Base-by-base conservation (phyloP, 2,888 invertebrate species). In the Athripsodes cinereus region DNA sequence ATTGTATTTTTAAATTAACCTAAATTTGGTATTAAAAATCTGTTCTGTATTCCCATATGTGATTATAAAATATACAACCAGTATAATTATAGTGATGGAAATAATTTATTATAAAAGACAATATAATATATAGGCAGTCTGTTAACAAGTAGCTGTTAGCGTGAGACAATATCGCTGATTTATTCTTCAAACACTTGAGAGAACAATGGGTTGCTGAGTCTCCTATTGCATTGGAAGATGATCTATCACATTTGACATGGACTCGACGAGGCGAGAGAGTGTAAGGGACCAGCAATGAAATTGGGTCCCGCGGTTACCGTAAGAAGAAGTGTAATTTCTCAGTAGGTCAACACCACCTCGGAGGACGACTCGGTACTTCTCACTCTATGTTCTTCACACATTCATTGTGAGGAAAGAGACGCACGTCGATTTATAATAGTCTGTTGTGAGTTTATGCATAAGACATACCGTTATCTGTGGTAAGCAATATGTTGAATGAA, bases 311-410 rank as follows among this genome's bases (percentile, higher is more conserved):
- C 71, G 60, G 68, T 76, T 75, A 75, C 73, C 72, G 72, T 74
- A 75, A 80, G 79, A 80, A 80, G 80, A 79, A 81, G 79, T 78
- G 73, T 77, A 74, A 72, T 70, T 72, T 66, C 70, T 72, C 75
- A 78, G 77, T 79, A 76, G 79, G 79, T 79, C 79, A 79, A 73
- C 78, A 78, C 77, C 77, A 76, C 77, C 76, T 76, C 75, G 70
- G 72, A 70, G 74, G 72, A 72, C 73, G 69, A 71, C 71, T 71
- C 70, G 71, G 69, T 71, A 73, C 71, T 72, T 70, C 69, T 31
- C 67, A 59, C 61, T 74, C 71, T 65, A 52, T 5, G 74, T 70
- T 62, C 54, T 22, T 22, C 66, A 22, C 49, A 13, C 0, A n/a
- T 20, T n/a, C 48, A 13, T 6, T 0, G 10, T 16, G 52, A 20